A percentile compares a stretch with the other conserved stretches of the same genome.
Conservation (phyloP, 1,140 invertebrate species). For the Bombus pyrosoma region DNA sequence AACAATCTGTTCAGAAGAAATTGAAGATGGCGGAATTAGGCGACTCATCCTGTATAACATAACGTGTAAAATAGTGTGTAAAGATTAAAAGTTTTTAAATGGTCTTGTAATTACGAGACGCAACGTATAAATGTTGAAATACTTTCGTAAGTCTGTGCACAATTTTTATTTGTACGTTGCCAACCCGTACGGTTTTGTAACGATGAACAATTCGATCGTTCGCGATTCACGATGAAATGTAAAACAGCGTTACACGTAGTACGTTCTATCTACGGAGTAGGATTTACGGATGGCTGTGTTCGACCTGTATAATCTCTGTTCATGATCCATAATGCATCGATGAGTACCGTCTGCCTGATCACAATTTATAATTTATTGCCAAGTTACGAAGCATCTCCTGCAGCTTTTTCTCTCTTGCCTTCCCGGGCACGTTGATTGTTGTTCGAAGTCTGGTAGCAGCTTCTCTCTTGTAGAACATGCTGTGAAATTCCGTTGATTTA, state of each 20-base stretch:
- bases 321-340: slow-evolving; percentile 70
- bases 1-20: no score
- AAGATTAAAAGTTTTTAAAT: no score
- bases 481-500: slow-evolving; percentile 45
- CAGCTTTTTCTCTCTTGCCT: slow-evolving; percentile 13
- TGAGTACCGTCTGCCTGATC: slow-evolving; percentile 60
- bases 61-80: no score
- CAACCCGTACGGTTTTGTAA: background rate
- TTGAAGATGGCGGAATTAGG: no score
- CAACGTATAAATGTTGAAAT: no score
- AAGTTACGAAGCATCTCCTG: slow-evolving; percentile 60
- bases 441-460: slow-evolving; percentile 34
- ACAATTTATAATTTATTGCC: slow-evolving; percentile 71
- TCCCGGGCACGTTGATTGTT: slow-evolving; percentile 40
- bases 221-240: slow-evolving; percentile 20
- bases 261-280: slow-evolving; percentile 7
- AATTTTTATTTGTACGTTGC: background rate
- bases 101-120: no score
- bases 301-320: slow-evolving; percentile 57
- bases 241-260: slow-evolving; percentile 34
- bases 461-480: slow-evolving; percentile 12
- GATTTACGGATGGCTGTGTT: slow-evolving; percentile 27
- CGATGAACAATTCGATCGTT: slow-evolving; percentile 33
- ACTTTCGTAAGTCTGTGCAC: background rate
- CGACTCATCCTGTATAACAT: no score